These are phyloP conservation scores for Geococcyx californianus DNA, from an alignment of 2,113 vertebrate genomes.

Conservation along the genomic window DNA sequence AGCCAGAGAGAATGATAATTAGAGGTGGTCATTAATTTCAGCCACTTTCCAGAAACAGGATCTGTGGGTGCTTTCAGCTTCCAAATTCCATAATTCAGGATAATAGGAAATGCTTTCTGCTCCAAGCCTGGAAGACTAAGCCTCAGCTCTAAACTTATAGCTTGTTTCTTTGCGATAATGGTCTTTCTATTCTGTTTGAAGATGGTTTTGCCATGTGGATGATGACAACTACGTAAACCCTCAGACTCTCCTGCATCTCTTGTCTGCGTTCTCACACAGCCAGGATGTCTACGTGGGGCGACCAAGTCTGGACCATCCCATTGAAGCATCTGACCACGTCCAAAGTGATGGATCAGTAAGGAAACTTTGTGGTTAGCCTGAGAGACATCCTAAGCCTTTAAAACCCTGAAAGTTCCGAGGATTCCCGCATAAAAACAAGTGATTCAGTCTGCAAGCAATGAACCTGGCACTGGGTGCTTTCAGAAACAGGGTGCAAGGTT, in stretches of 20 bases:
- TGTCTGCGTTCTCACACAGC: conserved; percentile 90
- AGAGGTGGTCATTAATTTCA: neutral
- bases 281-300: conserved; percentile 93
- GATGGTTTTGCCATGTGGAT: conserved; percentile 98
- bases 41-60: neutral
- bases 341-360: conserved; percentile 90
- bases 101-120: neutral
- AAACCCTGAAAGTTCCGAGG: neutral
- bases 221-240: conserved; percentile 97
- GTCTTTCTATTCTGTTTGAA: conserved; percentile 44
- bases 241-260: conserved; percentile 79
- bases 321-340: conserved; percentile 90
- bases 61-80: neutral
- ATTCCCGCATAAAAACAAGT: neutral
- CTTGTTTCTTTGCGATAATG: neutral
- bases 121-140: neutral
- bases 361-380: neutral
- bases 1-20: neutral
- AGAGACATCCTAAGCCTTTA: neutral
- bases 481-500: neutral
- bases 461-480: neutral
- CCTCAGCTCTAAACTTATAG: neutral
- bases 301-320: conserved; percentile 95
- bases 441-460: neutral
- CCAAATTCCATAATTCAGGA: neutral